Evolutionary conservation across 64 coral and sea anemone species (phyloP).

Genomic region (Platygyra sinensis): DNA sequence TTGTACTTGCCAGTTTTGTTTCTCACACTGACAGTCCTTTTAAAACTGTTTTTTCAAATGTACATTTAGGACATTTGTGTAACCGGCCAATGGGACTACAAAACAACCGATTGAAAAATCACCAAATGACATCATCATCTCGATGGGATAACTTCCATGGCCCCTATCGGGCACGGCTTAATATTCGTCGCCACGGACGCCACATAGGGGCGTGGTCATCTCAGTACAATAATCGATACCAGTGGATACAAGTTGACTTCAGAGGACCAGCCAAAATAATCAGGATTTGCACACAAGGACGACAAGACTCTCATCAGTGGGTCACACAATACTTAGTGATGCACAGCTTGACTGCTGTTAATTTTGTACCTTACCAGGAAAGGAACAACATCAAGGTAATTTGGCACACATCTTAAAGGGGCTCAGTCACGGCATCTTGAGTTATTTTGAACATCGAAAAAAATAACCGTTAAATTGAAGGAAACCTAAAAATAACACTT

Average conservation of each 20-base stretch:
- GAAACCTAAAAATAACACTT: too few relatives aligned
- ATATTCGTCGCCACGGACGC: conserved; percentile 41
- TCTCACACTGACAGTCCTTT: neutral
- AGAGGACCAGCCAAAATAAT: conserved; percentile 37
- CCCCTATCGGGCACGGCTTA: conserved; percentile 62
- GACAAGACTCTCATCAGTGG: conserved; percentile 54
- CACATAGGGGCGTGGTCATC: conserved; percentile 57
- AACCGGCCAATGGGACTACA: conserved; percentile 80
- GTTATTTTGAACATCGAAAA: too few relatives aligned
- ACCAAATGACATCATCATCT: conserved; percentile 67
- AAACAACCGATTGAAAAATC: conserved; percentile 54
- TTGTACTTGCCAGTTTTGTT: too few relatives aligned
- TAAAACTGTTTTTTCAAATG: neutral
- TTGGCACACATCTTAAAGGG: neutral
- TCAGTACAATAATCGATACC: conserved; percentile 67
- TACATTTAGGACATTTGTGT: conserved; percentile 58
- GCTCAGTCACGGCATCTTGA: too few relatives aligned
- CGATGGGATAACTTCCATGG: conserved; percentile 49
- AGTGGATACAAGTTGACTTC: conserved; percentile 72
- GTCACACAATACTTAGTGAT: conserved; percentile 49
- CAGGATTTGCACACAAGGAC: conserved; percentile 53
- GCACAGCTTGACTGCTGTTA: conserved; percentile 50
- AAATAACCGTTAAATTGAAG: too few relatives aligned
- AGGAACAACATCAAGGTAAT: conserved; percentile 59
- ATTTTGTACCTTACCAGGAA: conserved; percentile 47